These are phyloP conservation scores for Bergia puertoricense DNA, from an alignment of 92 coral and sea anemone genomes.

Conservation along the genomic window DNA sequence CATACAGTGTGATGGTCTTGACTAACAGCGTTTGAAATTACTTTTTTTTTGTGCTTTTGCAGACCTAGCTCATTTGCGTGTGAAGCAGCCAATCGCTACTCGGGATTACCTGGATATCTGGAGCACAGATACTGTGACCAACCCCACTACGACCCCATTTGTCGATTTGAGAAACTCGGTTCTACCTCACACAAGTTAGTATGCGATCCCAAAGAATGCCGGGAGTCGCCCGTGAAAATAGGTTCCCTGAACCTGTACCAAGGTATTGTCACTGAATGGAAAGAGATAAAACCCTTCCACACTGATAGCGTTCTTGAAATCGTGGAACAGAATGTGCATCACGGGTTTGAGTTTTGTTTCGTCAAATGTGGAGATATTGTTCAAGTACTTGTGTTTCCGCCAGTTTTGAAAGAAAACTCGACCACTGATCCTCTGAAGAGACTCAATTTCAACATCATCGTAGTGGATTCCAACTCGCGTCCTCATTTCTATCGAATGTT, in stretches of 20 bases:
- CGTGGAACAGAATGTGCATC: conserved; percentile 3
- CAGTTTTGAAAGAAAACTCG: background rate
- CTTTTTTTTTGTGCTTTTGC: background rate
- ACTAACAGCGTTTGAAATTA: no score
- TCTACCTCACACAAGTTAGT: background rate
- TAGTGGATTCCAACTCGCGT: conserved; percentile 56
- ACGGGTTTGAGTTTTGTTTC: conserved; percentile 32
- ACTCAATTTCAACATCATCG: conserved; percentile 55
- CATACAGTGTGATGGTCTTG: no score
- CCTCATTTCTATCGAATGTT: conserved; percentile 63
- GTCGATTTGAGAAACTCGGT: background rate
- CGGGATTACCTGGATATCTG: conserved; percentile 13
- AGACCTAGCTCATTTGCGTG: background rate
- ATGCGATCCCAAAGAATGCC: conserved; percentile 3
- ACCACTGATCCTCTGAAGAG: conserved; percentile 5
- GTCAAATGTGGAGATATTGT: conserved; percentile 40
- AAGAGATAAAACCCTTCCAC: background rate
- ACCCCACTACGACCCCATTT: background rate
- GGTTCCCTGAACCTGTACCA: background rate
- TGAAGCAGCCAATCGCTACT: conserved; percentile 17
- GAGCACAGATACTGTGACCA: background rate
- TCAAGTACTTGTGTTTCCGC: conserved; percentile 48
- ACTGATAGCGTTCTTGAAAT: background rate
- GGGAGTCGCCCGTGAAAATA: background rate
- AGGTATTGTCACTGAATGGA: conserved; percentile 13